Percentiles rank a stretch among this genome's conserved stretches.
These are phyloP conservation scores for Alitta virens DNA, from an alignment of 2,888 invertebrate species.

Conservation along the genomic window DNA sequence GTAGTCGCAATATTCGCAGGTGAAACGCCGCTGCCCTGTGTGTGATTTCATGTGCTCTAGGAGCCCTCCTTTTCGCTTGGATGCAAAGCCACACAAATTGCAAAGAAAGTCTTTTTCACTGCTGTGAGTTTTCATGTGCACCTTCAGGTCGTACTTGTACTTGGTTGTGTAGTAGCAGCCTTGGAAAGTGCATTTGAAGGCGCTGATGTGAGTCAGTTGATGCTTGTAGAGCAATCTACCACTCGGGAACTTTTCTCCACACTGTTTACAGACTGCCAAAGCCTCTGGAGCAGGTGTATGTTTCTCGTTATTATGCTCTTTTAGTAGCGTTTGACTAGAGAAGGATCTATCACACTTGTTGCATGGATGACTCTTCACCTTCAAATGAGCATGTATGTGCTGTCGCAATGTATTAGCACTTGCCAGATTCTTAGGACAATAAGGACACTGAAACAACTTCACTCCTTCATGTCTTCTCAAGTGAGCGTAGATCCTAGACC, in stretches of 20 bases:
- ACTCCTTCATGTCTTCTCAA: slow-evolving; percentile 42
- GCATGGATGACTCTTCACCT: slow-evolving; percentile 17
- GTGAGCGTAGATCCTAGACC: slow-evolving; percentile 42
- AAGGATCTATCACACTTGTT: slow-evolving; percentile 21
- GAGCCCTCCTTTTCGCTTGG: slow-evolving; percentile 46
- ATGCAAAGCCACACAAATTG: slow-evolving; percentile 77
- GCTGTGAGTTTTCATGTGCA: slow-evolving; percentile 83
- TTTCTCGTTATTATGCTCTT: slow-evolving; percentile 18
- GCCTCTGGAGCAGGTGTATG: slow-evolving; percentile 9
- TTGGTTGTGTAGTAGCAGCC: slow-evolving; percentile 79
- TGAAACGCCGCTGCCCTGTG: slow-evolving; percentile 49
- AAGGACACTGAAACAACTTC: slow-evolving; percentile 41
- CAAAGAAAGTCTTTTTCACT: slow-evolving; percentile 78
- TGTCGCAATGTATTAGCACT: slow-evolving; percentile 39
- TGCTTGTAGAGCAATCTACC: neutral
- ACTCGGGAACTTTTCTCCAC: slow-evolving; percentile 66
- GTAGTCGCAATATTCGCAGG: slow-evolving; percentile 55
- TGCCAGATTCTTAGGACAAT: slow-evolving; percentile 40
- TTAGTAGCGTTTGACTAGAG: slow-evolving; percentile 3
- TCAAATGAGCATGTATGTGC: slow-evolving; percentile 31
- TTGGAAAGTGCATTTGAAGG: slow-evolving; percentile 69
- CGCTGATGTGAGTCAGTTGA: neutral
- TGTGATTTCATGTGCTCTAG: slow-evolving; percentile 50
- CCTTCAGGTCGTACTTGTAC: slow-evolving; percentile 61
- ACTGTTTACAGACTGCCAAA: slow-evolving; percentile 37